Conservation (phyloP, 2,113 vertebrate species). For the Sander lucioperca region DNA sequence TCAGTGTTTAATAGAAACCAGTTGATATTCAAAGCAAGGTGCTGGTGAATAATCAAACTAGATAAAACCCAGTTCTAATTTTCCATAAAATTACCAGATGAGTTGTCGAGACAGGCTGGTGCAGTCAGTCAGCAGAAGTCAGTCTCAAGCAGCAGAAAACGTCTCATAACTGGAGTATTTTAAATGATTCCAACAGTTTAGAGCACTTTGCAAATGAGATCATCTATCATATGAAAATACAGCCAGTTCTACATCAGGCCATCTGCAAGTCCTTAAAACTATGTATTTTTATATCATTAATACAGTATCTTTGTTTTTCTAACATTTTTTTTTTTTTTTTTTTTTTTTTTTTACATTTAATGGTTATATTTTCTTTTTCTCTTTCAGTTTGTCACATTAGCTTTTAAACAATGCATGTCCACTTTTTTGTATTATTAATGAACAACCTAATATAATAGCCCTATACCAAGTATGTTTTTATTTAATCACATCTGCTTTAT, state of each 20-base stretch:
- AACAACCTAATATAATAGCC: background rate
- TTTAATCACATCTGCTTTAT: slow-evolving; percentile 4
- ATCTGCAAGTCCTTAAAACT: slow-evolving; percentile 36
- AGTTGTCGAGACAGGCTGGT: background rate
- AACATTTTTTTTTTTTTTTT: too few species aligned
- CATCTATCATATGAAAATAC: slow-evolving; percentile 44
- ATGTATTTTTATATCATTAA: slow-evolving; percentile 8
- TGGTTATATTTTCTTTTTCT: background rate
- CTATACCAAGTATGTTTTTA: slow-evolving; percentile 1
- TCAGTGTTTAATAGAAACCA: background rate
- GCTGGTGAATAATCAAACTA: slow-evolving; percentile 3
- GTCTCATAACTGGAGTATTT: slow-evolving; percentile 37
- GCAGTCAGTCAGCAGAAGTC: slow-evolving; percentile 16
- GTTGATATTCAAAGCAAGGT: background rate
- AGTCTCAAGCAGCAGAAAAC: slow-evolving; percentile 22
- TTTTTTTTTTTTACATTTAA: background rate
- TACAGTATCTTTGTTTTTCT: background rate
- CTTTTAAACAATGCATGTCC: background rate
- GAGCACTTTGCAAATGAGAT: slow-evolving; percentile 50
- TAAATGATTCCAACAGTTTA: slow-evolving; percentile 42
- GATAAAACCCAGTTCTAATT: slow-evolving; percentile 24
- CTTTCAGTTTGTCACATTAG: background rate
- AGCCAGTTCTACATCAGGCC: slow-evolving; percentile 12
- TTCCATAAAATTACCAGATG: slow-evolving; percentile 20
- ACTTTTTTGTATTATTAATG: background rate